Evolutionary conservation across 2,888 invertebrate species (phyloP).

Genomic region (Syrphus vitripennis): DNA sequence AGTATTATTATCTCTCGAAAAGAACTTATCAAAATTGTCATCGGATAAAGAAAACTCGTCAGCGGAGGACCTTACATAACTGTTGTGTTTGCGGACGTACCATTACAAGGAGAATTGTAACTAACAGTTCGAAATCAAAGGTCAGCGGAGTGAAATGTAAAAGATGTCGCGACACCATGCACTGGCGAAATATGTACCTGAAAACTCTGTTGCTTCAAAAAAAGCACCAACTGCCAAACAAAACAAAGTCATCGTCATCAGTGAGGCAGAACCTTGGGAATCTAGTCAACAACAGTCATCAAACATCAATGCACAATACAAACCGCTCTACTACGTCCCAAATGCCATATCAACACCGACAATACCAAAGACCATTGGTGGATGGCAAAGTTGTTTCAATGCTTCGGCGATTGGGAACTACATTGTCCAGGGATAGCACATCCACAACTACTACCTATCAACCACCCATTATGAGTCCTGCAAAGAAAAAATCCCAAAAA

Average conservation of each 20-base stretch:
- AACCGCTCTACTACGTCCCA: neutral
- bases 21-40: constrained; percentile 41
- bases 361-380: constrained; percentile 74
- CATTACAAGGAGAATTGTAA: constrained; percentile 71
- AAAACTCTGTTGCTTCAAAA: constrained; percentile 67
- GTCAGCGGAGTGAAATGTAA: constrained; percentile 73
- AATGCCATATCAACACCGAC: constrained; percentile 38
- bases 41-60: constrained; percentile 56
- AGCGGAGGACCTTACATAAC: constrained; percentile 73
- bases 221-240: constrained; percentile 26
- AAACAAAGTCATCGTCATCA: neutral
- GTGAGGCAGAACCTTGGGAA: neutral
- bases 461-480: constrained; percentile 78
- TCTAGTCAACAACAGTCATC: constrained; percentile 51
- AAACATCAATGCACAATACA: neutral
- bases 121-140: constrained; percentile 26
- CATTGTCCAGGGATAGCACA: constrained; percentile 75
- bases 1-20: constrained; percentile 70
- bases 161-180: constrained; percentile 74
- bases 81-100: constrained; percentile 75
- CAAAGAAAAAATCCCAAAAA: constrained; percentile 75
- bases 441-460: constrained; percentile 14
- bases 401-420: constrained; percentile 79
- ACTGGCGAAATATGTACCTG: constrained; percentile 74
- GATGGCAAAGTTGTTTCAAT: constrained; percentile 80